Percentiles rank a stretch among this genome's conserved stretches.
Evolutionary conservation across 2,113 vertebrate genomes (phyloP).

Genomic region (Anas platyrhynchos): DNA sequence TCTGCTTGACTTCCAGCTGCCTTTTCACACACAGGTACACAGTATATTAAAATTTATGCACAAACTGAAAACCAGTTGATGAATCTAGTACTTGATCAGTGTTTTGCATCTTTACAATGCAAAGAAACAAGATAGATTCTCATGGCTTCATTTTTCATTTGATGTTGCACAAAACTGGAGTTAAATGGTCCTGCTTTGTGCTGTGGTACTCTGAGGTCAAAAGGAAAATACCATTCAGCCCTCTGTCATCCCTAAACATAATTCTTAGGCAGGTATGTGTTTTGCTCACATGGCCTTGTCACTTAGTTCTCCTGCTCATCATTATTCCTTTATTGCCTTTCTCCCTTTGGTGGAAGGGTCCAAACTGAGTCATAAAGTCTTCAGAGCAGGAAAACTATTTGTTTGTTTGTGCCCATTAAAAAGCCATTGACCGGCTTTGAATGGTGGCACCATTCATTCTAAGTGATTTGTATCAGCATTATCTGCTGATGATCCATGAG

Average conservation of each 20-base stretch:
- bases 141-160: background rate
- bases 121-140: background rate
- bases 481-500: background rate
- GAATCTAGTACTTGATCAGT: background rate
- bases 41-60: background rate
- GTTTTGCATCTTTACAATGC: background rate
- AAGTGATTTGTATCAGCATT: background rate
- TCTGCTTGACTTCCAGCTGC: background rate
- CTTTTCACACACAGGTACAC: background rate
- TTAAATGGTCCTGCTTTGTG: background rate
- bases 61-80: background rate
- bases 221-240: background rate
- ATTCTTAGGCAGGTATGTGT: background rate
- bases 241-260: background rate
- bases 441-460: background rate
- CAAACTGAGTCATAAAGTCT: background rate
- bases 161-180: background rate
- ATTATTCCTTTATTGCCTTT: background rate
- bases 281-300: background rate
- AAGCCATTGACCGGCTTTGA: background rate
- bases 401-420: background rate
- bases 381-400: background rate
- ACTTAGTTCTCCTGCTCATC: background rate
- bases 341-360: background rate
- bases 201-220: background rate